Conservation (phyloP, 2,797 vertebrate species). For the Thripadectes ignobilis region DNA sequence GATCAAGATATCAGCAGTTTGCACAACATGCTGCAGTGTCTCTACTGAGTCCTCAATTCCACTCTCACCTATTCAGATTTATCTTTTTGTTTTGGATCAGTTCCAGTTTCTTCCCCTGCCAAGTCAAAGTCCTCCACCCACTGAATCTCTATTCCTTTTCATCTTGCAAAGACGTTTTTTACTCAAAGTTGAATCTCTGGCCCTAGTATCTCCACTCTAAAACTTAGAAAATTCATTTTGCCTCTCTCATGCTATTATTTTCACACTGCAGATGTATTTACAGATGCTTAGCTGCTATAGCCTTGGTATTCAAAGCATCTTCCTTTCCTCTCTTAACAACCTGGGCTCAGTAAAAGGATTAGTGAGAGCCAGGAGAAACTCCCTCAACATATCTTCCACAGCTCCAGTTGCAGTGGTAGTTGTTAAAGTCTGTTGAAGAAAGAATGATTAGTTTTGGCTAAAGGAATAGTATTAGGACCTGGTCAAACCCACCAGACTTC, state of each 20-base stretch:
- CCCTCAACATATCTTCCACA: neutral
- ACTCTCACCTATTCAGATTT: neutral
- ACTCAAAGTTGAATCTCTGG: neutral
- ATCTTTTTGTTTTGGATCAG: neutral
- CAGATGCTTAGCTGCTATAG: neutral
- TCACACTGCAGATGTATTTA: neutral
- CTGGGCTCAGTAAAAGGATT: neutral
- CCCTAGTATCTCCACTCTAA: neutral
- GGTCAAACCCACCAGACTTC: neutral
- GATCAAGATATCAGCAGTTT: neutral
- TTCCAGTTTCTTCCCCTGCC: neutral
- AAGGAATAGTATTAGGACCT: neutral
- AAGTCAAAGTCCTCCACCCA: neutral
- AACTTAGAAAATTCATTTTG: neutral
- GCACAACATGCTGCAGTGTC: neutral
- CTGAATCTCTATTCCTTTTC: neutral
- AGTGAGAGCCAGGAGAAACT: neutral
- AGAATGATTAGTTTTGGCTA: neutral
- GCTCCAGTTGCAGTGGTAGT: neutral
- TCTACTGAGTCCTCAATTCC: neutral
- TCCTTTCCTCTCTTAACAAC: neutral
- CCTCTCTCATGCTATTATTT: neutral
- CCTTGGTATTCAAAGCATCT: neutral
- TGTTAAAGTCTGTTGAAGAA: neutral
- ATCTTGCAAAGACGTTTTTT: neutral